Conservation (phyloP, 2,797 vertebrate species). For the Mormyrus proboscirostris region DNA sequence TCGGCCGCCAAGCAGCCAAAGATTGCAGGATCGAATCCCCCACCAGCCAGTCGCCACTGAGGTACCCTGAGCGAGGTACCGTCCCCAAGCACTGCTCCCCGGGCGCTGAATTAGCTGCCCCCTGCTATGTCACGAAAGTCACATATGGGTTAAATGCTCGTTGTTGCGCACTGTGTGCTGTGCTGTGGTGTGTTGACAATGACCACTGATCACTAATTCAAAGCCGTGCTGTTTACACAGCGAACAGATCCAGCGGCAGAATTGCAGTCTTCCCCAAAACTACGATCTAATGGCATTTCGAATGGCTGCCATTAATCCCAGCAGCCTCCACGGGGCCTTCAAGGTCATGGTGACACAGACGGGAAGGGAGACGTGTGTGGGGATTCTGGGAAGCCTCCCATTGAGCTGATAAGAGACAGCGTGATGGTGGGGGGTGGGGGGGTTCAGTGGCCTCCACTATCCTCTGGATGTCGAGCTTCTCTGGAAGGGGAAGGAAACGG, state of each 20-base stretch:
- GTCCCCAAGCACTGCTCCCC: no score
- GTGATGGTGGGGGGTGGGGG: neutral
- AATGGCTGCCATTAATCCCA: slow-evolving; percentile 40
- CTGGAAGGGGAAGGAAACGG: slow-evolving; percentile 54
- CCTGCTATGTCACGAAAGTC: no score
- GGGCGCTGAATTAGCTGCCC: no score
- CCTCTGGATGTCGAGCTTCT: slow-evolving; percentile 44
- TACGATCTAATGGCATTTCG: neutral
- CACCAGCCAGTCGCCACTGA: no score
- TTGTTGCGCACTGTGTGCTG: no score
- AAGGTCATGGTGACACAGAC: slow-evolving; percentile 28
- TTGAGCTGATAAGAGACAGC: slow-evolving; percentile 56
- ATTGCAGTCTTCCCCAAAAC: neutral
- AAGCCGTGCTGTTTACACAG: neutral
- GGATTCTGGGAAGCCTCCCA: slow-evolving; percentile 48
- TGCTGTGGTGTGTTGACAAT: no score
- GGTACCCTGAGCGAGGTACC: no score
- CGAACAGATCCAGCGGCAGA: neutral
- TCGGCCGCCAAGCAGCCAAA: no score
- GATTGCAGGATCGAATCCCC: no score
- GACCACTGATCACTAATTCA: no score
- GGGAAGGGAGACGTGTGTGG: slow-evolving; percentile 35
- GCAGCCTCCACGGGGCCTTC: slow-evolving; percentile 46
- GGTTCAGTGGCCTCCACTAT: neutral
- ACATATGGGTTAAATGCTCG: no score